Evolutionary conservation across 2,113 vertebrate species (phyloP).

Genomic region (Cochlearius cochlearius): DNA sequence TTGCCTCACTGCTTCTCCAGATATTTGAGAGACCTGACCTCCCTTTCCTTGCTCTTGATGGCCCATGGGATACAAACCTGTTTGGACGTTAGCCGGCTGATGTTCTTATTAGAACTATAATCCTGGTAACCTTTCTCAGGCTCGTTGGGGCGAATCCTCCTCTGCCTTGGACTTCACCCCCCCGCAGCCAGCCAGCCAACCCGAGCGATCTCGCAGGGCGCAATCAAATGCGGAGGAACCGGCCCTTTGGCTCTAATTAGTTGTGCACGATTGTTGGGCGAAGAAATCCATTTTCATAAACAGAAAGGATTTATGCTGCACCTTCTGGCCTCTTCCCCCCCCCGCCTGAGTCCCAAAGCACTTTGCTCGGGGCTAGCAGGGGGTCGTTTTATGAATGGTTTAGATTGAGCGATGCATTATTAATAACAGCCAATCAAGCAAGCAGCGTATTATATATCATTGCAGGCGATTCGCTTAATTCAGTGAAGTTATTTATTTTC

Average conservation of each 20-base stretch:
- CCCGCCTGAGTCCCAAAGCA: not conserved
- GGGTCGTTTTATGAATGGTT: constrained; percentile 33
- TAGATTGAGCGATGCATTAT: constrained; percentile 64
- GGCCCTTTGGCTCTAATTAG: constrained; percentile 62
- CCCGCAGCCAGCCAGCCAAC: not conserved
- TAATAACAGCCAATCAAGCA: constrained; percentile 51
- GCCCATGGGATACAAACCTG: not conserved
- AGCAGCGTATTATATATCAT: constrained; percentile 2
- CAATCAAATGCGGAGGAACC: not conserved
- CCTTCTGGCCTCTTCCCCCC: not conserved
- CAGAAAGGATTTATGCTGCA: constrained; percentile 15
- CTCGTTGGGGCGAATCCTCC: not conserved
- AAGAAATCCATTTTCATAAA: constrained; percentile 50
- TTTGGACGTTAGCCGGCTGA: not conserved
- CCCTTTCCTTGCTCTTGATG: rapidly evolving
- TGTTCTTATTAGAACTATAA: constrained; percentile 9
- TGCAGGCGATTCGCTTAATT: constrained; percentile 38
- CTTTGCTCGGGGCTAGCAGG: constrained; percentile 31
- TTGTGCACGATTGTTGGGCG: constrained; percentile 14
- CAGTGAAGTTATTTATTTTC: constrained; percentile 7
- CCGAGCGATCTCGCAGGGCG: rapidly evolving
- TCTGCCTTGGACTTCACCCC: not conserved
- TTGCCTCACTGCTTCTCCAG: not conserved
- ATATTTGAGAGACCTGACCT: not conserved
- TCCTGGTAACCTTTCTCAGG: constrained; percentile 1